These are phyloP conservation scores for Tenualosa ilisha DNA, from an alignment of 2,797 vertebrate species.

Conservation along the genomic window DNA sequence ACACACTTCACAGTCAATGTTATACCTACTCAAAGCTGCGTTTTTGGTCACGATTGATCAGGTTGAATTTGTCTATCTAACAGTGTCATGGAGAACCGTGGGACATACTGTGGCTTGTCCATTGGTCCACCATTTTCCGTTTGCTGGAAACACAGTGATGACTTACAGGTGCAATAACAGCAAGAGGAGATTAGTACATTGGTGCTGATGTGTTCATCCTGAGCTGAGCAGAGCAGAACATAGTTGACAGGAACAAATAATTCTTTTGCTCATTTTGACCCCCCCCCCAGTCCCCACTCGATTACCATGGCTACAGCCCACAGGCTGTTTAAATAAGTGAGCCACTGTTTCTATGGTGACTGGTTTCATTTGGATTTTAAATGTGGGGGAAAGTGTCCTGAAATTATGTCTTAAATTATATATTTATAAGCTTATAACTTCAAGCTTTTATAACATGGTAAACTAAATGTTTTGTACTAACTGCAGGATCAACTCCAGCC, in stretches of 20 bases:
- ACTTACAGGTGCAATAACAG: background rate
- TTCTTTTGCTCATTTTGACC: slow-evolving; percentile 7
- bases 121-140: background rate
- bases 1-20: background rate
- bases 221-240: background rate
- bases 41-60: background rate
- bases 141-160: background rate
- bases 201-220: background rate
- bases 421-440: background rate
- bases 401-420: background rate
- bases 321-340: background rate
- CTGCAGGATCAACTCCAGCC: slow-evolving; percentile 57
- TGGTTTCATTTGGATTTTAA: background rate
- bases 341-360: background rate
- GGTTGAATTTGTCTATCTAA: background rate
- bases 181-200: background rate
- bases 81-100: background rate
- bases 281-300: background rate
- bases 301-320: slow-evolving; percentile 2
- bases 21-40: background rate
- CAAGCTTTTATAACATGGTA: background rate
- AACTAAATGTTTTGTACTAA: background rate
- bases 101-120: background rate
- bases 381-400: background rate
- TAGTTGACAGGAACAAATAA: background rate